Conservation (phyloP, 2,113 vertebrate genomes). For the Balaeniceps rex region DNA sequence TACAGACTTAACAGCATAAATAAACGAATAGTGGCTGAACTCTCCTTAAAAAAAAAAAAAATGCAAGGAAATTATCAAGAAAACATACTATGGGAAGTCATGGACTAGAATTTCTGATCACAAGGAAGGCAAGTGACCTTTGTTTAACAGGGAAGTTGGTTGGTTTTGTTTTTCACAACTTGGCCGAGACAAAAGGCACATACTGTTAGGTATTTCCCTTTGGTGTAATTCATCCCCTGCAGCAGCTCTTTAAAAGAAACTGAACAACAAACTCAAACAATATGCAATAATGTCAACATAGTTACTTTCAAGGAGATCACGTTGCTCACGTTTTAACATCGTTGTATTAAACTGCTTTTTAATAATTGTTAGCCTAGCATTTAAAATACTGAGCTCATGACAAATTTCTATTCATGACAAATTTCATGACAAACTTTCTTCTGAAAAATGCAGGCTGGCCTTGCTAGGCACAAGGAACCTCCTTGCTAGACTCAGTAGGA, state of each 20-base stretch:
- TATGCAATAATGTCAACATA: not conserved
- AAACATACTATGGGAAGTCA: not conserved
- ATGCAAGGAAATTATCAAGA: not conserved
- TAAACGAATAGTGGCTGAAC: not conserved
- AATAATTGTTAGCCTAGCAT: not conserved
- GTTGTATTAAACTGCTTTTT: not conserved
- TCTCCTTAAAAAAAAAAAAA: not conserved
- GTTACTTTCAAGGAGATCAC: not conserved
- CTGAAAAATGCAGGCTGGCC: not conserved
- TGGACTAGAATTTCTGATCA: not conserved
- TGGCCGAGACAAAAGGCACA: not conserved
- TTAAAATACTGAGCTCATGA: not conserved
- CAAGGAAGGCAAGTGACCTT: not conserved
- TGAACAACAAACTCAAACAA: not conserved
- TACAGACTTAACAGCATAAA: not conserved
- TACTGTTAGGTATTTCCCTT: not conserved
- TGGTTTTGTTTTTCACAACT: not conserved
- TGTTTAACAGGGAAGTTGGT: not conserved
- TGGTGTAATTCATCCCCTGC: not conserved
- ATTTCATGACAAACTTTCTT: not conserved
- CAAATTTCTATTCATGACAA: not conserved
- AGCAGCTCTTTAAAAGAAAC: not conserved
- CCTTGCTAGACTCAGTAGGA: not conserved
- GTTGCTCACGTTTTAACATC: not conserved
- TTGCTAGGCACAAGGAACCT: not conserved